A percentile compares a stretch with the other conserved stretches of the same genome.
Evolutionary conservation across 2,113 vertebrate species (phyloP).

Genomic region (Platichthys stellatus): DNA sequence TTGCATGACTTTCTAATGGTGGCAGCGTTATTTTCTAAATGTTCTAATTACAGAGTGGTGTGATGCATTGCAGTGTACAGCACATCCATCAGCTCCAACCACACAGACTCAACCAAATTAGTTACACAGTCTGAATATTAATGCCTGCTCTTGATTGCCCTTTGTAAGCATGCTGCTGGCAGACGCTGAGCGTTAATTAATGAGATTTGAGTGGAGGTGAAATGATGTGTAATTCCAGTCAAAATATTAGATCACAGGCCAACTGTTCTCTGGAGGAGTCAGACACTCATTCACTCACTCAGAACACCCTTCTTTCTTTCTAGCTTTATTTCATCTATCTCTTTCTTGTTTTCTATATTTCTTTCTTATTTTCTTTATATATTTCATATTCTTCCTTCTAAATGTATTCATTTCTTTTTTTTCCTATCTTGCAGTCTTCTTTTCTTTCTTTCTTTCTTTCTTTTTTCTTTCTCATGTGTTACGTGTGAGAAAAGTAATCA

Average conservation of each 20-base stretch:
- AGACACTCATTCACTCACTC: conserved; percentile 10
- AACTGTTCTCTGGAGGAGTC: conserved; percentile 43
- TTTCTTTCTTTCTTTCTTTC: too few relatives aligned
- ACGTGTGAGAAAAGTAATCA: too few relatives aligned
- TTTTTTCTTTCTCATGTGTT: too few relatives aligned
- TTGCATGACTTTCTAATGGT: not conserved
- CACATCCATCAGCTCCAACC: conserved; percentile 35
- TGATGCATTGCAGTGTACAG: not conserved
- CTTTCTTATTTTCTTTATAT: not conserved
- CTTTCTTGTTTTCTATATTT: not conserved
- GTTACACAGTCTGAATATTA: conserved; percentile 51
- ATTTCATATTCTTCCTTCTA: not conserved
- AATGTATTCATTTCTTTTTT: not conserved
- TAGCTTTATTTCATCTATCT: not conserved
- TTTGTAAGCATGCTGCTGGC: conserved; percentile 50
- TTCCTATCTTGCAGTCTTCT: not conserved
- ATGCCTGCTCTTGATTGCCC: conserved; percentile 52
- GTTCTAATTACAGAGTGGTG: conserved; percentile 9
- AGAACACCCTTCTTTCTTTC: not conserved
- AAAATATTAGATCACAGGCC: conserved; percentile 52
- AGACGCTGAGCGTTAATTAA: conserved; percentile 58
- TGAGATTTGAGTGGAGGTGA: conserved; percentile 56
- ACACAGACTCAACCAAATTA: conserved; percentile 35
- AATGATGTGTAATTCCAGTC: conserved; percentile 54
- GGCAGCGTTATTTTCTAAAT: conserved; percentile 18